phyloP scores from a whole-genome alignment of 2,113 vertebrate genomes.

The Mellivora capensis region DNA sequence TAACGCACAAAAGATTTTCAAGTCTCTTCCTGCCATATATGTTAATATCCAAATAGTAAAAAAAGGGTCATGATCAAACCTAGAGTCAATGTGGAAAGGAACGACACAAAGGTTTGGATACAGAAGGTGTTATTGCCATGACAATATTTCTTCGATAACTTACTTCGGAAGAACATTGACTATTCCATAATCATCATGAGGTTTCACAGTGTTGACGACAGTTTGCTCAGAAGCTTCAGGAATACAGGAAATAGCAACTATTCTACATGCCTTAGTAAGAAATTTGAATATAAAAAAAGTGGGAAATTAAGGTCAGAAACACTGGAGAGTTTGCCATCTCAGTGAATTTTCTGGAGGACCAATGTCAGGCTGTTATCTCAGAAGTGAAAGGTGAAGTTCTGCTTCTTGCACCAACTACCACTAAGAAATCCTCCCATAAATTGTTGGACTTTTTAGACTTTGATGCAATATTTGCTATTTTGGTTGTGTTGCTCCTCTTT shows the following conservation, averaged over 20 bases:
- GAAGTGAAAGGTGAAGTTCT: neutral
- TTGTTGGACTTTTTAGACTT: neutral
- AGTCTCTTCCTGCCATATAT: neutral
- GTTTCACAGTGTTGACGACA: neutral
- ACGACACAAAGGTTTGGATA: neutral
- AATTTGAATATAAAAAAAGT: neutral
- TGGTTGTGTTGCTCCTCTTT: neutral
- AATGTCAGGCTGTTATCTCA: neutral
- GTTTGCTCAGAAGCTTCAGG: neutral
- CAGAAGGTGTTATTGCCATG: neutral
- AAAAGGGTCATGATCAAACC: neutral
- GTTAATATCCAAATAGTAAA: neutral
- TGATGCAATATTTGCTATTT: neutral
- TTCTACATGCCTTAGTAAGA: neutral
- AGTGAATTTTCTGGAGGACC: neutral
- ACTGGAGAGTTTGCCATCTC: neutral
- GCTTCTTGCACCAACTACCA: neutral
- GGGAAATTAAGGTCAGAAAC: neutral
- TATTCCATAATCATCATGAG: neutral
- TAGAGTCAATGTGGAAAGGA: neutral
- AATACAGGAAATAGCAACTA: neutral
- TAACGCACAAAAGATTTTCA: neutral
- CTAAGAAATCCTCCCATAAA: neutral
- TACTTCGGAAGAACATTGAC: neutral
- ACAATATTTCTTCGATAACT: neutral